phyloP scores from a whole-genome alignment of 1,140 invertebrate genomes.

The Lepidurus couesii region DNA sequence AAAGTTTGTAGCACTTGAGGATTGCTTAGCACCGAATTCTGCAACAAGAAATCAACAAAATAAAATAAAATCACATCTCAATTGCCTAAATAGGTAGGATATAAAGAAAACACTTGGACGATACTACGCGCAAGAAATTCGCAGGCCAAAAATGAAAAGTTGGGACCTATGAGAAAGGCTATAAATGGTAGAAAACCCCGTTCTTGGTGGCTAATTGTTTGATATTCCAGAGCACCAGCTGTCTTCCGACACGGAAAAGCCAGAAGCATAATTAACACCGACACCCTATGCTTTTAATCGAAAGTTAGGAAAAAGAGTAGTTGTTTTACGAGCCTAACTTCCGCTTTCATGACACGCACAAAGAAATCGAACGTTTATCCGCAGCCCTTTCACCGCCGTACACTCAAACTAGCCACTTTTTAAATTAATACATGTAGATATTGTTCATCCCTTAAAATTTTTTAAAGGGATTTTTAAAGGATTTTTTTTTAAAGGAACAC shows the following conservation, averaged over 20 bases:
- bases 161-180: not conserved
- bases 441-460: not conserved
- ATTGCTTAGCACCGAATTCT: constrained; percentile 37
- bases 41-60: constrained; percentile 25
- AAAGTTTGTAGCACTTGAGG: constrained; percentile 37
- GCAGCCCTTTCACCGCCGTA: not conserved
- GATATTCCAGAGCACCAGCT: not conserved
- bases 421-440: not conserved
- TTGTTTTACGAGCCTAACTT: not conserved
- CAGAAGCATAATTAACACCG: not conserved
- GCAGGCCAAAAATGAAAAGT: not conserved
- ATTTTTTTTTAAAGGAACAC: not conserved
- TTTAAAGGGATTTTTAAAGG: not conserved
- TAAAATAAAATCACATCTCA: not conserved
- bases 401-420: not conserved
- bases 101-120: not conserved
- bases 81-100: not conserved
- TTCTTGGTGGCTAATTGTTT: not conserved
- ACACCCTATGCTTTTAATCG: not conserved
- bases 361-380: not conserved
- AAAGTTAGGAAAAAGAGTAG: not conserved
- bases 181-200: not conserved
- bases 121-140: not conserved
- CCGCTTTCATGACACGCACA: not conserved
- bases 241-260: not conserved